A percentile compares a stretch with the other conserved stretches of the same genome.
Evolutionary conservation across 1,140 invertebrate species (phyloP).

Genomic region (fruit fly (Drosophila melanogaster)): DNA sequence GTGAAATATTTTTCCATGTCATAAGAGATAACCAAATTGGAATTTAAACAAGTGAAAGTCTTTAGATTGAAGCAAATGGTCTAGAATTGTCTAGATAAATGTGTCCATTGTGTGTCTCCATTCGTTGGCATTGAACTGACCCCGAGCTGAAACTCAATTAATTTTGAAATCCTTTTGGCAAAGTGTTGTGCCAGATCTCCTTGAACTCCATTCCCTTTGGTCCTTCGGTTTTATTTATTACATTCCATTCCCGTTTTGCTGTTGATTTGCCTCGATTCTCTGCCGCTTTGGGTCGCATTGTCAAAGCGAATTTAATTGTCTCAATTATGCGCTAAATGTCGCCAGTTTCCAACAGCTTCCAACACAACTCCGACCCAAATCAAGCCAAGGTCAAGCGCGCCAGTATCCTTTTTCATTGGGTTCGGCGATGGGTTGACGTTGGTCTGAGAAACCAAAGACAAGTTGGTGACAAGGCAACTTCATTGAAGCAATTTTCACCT

Average conservation of each 20-base stretch:
- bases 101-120: constrained; percentile 17
- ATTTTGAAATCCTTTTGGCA: constrained; percentile 41
- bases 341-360: constrained; percentile 41
- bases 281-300: constrained; percentile 53
- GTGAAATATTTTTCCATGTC: not conserved
- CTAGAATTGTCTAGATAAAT: constrained; percentile 40
- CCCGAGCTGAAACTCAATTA: constrained; percentile 40
- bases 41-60: constrained; percentile 6
- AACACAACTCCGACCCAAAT: constrained; percentile 58
- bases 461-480: constrained; percentile 43
- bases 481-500: constrained; percentile 64
- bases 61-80: constrained; percentile 34
- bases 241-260: constrained; percentile 54
- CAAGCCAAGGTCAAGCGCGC: constrained; percentile 59
- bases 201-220: not conserved
- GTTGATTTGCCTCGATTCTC: constrained; percentile 66
- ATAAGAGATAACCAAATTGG: constrained; percentile 13
- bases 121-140: constrained; percentile 38
- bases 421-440: not conserved
- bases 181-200: constrained; percentile 32
- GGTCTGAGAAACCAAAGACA: constrained; percentile 9
- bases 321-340: constrained; percentile 78
- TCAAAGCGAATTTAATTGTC: constrained; percentile 82
- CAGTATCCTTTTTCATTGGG: constrained; percentile 8
- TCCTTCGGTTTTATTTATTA: constrained; percentile 66